Conservation (phyloP, 2,797 vertebrate genomes). For the Urocyon cinereoargenteus region DNA sequence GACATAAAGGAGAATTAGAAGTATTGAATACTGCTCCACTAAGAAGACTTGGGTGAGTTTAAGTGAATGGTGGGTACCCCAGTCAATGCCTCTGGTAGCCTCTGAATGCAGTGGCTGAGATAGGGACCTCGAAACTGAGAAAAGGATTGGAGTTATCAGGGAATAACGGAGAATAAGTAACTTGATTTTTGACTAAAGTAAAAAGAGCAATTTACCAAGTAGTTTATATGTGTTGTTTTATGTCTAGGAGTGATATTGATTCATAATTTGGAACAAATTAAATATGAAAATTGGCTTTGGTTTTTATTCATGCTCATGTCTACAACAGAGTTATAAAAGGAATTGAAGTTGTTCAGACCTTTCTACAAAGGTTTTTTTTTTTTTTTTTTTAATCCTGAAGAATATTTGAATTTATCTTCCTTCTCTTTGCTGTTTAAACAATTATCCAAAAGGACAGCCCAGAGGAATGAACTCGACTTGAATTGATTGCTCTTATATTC, state of each 20-base stretch:
- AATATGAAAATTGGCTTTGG: not conserved
- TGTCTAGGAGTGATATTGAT: not conserved
- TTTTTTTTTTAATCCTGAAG: not conserved
- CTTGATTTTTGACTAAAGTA: not conserved
- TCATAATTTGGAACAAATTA: not conserved
- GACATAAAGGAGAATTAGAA: slow-evolving; percentile 14
- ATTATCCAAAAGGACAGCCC: not conserved
- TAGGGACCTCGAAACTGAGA: rapidly evolving
- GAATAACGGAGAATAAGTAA: not conserved
- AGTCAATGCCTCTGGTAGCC: not conserved
- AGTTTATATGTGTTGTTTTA: not conserved
- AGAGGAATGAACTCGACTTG: slow-evolving; percentile 28
- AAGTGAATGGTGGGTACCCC: not conserved
- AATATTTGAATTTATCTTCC: slow-evolving; percentile 51
- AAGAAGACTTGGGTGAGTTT: not conserved
- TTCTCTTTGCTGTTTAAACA: slow-evolving; percentile 11
- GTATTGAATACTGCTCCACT: not conserved
- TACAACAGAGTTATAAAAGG: not conserved
- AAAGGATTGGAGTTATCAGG: not conserved
- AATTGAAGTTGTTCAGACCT: not conserved
- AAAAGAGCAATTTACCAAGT: not conserved
- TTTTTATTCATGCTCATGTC: not conserved
- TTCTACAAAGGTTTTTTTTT: not conserved
- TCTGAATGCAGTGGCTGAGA: not conserved
- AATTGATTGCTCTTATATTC: not conserved